Percentiles rank a stretch among this genome's conserved stretches.
These are phyloP conservation scores for Phrynocephalus forsythii DNA, from an alignment of 2,797 vertebrate species.

Conservation along the genomic window DNA sequence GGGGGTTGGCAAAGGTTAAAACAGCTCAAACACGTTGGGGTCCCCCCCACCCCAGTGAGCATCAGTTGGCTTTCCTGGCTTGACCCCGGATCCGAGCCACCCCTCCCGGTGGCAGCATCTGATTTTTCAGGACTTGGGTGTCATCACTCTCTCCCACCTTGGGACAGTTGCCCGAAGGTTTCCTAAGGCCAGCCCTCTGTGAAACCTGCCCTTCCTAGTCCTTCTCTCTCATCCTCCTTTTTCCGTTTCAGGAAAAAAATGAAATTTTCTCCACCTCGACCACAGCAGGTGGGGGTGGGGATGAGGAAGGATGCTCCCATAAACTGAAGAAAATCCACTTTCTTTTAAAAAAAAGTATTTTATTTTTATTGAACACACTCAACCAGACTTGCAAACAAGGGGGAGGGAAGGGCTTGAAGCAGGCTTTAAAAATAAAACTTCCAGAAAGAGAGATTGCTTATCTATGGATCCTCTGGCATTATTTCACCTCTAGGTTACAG, in stretches of 20 bases:
- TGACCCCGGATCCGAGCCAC: slow-evolving; percentile 33
- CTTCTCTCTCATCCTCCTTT: neutral
- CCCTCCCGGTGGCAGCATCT: neutral
- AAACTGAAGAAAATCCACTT: slow-evolving; percentile 37
- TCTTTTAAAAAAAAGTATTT: slow-evolving; percentile 41
- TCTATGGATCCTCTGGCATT: neutral
- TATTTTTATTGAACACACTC: slow-evolving; percentile 45
- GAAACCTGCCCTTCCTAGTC: neutral
- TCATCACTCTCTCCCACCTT: slow-evolving; percentile 27
- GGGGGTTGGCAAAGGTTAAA: slow-evolving; percentile 98
- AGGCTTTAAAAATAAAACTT: slow-evolving; percentile 64
- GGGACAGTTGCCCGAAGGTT: slow-evolving; percentile 10
- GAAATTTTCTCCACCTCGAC: too few species aligned
- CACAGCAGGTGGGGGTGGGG: too few species aligned
- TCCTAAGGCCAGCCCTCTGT: neutral
- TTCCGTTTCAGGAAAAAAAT: neutral
- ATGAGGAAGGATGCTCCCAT: slow-evolving; percentile 41
- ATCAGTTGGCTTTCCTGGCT: slow-evolving; percentile 25
- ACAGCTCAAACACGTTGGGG: slow-evolving; percentile 81
- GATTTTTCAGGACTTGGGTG: slow-evolving; percentile 45
- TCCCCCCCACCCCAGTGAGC: slow-evolving; percentile 63
- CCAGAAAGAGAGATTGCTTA: slow-evolving; percentile 43
- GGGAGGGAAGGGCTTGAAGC: neutral
- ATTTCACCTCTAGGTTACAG: neutral
- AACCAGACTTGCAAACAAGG: slow-evolving; percentile 54